Percentiles rank a stretch among this genome's conserved stretches.
Conservation (phyloP, 1,140 invertebrate species). For the Caenorhabditis briggsae region DNA sequence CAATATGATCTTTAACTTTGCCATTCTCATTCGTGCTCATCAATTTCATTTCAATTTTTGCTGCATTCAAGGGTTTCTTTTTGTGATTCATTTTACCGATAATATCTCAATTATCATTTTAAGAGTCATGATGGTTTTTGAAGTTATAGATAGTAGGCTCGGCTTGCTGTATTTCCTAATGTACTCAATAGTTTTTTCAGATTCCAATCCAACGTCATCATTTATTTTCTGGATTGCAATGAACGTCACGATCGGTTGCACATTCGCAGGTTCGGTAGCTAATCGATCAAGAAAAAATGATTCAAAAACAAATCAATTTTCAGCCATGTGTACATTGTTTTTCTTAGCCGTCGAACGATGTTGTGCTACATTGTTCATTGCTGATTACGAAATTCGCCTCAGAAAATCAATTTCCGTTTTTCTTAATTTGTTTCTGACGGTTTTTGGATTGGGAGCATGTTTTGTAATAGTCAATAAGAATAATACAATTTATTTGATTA, state of each 20-base stretch:
- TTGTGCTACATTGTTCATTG: slow-evolving; percentile 1
- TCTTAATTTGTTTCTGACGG: not conserved
- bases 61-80: slow-evolving; percentile 13
- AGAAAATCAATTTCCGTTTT: slow-evolving; percentile 4
- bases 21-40: not conserved
- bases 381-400: not conserved
- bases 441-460: not conserved
- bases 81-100: slow-evolving; percentile 1
- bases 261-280: not conserved
- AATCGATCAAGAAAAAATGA: not conserved
- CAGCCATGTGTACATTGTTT: slow-evolving; percentile 26
- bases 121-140: not conserved
- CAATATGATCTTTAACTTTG: slow-evolving; percentile 14
- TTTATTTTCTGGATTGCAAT: not conserved
- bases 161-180: not conserved
- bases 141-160: not conserved
- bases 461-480: not conserved
- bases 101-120: not conserved
- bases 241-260: not conserved
- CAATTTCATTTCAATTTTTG: slow-evolving; percentile 42
- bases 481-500: slow-evolving; percentile 1
- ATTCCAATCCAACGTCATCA: not conserved
- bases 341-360: slow-evolving; percentile 1
- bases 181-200: not conserved
- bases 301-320: not conserved